Conservation (phyloP, 2,797 vertebrate species). For the Coilia nasus region DNA sequence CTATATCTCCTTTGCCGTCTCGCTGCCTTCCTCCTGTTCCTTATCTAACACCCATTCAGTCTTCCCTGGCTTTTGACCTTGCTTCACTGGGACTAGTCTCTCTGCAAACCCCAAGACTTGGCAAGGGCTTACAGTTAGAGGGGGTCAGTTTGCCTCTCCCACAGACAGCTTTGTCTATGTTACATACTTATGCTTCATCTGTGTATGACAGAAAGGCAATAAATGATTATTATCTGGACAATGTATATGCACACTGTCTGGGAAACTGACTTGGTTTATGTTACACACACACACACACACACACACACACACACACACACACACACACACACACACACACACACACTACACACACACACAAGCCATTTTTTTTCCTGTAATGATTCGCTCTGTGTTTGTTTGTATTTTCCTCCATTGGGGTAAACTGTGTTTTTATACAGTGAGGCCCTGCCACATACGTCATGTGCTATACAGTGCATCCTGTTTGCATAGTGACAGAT, state of each 20-base stretch:
- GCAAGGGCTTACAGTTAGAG: neutral
- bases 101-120: neutral
- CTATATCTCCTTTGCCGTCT: conserved; percentile 22
- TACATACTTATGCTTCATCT: neutral
- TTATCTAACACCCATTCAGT: conserved; percentile 2
- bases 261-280: conserved; percentile 38
- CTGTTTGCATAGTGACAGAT: neutral
- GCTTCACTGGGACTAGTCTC: neutral
- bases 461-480: neutral
- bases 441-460: neutral
- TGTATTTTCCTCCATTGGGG: neutral
- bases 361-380: neutral
- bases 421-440: neutral
- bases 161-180: neutral
- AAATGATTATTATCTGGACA: conserved; percentile 14
- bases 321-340: neutral
- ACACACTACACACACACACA: neutral
- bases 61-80: neutral
- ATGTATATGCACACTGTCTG: conserved; percentile 24
- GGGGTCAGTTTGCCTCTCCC: neutral
- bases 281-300: neutral
- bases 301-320: neutral
- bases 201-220: neutral
- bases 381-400: neutral
- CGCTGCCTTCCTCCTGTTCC: neutral